Conservation (phyloP, 2,888 invertebrate genomes). For the Ceriagrion tenellum region DNA sequence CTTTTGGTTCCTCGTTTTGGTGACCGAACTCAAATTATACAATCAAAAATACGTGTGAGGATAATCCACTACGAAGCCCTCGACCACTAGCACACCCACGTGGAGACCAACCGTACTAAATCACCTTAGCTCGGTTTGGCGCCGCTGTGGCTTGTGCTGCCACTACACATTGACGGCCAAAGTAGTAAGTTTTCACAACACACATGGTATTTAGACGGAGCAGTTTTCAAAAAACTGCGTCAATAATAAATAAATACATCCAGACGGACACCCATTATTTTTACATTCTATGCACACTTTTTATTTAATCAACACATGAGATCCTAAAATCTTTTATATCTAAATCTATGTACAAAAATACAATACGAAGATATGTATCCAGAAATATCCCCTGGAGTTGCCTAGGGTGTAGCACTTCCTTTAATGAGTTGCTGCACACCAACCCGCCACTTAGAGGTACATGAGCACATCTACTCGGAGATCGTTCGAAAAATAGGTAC, state of each 20-base stretch:
- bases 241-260: not conserved
- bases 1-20: not conserved
- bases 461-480: slow-evolving; percentile 10
- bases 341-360: slow-evolving; percentile 61
- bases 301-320: slow-evolving; percentile 9
- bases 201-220: not conserved
- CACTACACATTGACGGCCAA: slow-evolving; percentile 69
- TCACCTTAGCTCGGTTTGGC: slow-evolving; percentile 72
- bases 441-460: not conserved
- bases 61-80: not conserved
- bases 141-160: slow-evolving; percentile 73
- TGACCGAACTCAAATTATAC: not conserved
- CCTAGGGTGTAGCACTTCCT: not conserved
- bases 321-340: not conserved
- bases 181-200: not conserved
- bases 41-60: not conserved
- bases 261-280: not conserved
- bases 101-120: slow-evolving; percentile 71
- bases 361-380: slow-evolving; percentile 45
- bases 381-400: not conserved
- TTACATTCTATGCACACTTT: not conserved
- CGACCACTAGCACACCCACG: slow-evolving; percentile 70
- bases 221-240: not conserved
- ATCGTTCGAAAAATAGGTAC: slow-evolving; percentile 60
- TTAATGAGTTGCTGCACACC: not conserved